A percentile compares a stretch with the other conserved stretches of the same genome.
phyloP scores from a whole-genome alignment of 2,888 invertebrate species.

The Athetis lepigone region DNA sequence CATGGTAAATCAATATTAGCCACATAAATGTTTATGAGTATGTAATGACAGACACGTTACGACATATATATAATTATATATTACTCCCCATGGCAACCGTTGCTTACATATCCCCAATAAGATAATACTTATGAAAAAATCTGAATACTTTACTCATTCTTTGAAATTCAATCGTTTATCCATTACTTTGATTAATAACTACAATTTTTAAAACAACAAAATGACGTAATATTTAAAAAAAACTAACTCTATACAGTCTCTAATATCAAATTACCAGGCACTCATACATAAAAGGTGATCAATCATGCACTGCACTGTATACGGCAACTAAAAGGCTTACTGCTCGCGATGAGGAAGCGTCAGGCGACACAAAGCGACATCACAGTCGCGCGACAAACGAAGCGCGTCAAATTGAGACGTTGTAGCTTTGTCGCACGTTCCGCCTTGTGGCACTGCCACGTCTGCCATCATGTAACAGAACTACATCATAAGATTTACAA shows the following conservation, averaged over 20 bases:
- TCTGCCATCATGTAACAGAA: constrained; percentile 35
- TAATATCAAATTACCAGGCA: constrained; percentile 23
- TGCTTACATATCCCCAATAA: too few relatives aligned
- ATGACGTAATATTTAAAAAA: background rate
- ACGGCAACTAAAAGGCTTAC: constrained; percentile 16
- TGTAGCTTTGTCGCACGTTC: constrained; percentile 46
- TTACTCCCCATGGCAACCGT: background rate
- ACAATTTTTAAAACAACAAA: background rate
- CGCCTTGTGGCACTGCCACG: constrained; percentile 22
- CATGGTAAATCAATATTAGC: background rate
- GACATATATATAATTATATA: background rate
- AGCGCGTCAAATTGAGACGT: constrained; percentile 47
- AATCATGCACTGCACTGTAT: constrained; percentile 31
- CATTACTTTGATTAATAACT: background rate
- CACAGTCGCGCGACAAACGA: constrained; percentile 35
- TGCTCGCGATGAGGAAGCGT: constrained; percentile 34
- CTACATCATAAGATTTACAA: constrained; percentile 39
- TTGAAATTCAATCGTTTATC: too few relatives aligned
- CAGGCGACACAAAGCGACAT: constrained; percentile 42
- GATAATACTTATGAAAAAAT: background rate
- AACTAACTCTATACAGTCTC: background rate
- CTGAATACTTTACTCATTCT: too few relatives aligned
- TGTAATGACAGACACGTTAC: background rate
- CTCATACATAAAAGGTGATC: constrained; percentile 36
- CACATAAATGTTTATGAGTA: too few relatives aligned